These are phyloP conservation scores for Acrobasis consociella DNA, from an alignment of 2,888 invertebrate species.

Conservation along the genomic window DNA sequence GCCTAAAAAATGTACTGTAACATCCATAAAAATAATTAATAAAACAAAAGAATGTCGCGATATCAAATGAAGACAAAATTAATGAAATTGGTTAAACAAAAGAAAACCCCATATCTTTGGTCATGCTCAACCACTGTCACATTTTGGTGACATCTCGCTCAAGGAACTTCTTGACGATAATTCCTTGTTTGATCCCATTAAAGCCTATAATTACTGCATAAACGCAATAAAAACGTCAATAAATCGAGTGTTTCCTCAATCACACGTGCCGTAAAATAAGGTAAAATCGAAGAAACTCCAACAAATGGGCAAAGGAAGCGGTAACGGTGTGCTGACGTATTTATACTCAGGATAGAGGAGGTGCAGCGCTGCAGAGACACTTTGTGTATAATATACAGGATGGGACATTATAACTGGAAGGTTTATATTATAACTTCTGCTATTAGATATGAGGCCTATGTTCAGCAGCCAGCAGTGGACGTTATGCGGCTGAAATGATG, in stretches of 20 bases:
- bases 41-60: no score
- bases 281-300: conserved; percentile 52
- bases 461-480: no score
- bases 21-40: no score
- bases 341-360: conserved; percentile 51
- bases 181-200: conserved; percentile 12
- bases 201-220: conserved; percentile 26
- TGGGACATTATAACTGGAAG: not conserved
- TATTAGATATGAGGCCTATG: no score
- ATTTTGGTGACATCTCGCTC: no score
- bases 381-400: conserved; percentile 5
- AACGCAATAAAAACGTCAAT: conserved; percentile 44
- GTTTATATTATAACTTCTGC: no score
- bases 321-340: conserved; percentile 69
- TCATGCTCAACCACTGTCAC: no score
- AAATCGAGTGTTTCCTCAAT: conserved; percentile 53
- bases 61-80: no score
- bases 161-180: not conserved
- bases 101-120: no score
- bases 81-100: no score
- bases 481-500: no score
- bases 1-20: no score
- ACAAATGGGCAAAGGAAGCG: conserved; percentile 72
- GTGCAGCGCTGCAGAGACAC: conserved; percentile 20
- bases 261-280: conserved; percentile 28